These are phyloP conservation scores for Andrena bucephala DNA, from an alignment of 2,888 invertebrate genomes.

Conservation along the genomic window DNA sequence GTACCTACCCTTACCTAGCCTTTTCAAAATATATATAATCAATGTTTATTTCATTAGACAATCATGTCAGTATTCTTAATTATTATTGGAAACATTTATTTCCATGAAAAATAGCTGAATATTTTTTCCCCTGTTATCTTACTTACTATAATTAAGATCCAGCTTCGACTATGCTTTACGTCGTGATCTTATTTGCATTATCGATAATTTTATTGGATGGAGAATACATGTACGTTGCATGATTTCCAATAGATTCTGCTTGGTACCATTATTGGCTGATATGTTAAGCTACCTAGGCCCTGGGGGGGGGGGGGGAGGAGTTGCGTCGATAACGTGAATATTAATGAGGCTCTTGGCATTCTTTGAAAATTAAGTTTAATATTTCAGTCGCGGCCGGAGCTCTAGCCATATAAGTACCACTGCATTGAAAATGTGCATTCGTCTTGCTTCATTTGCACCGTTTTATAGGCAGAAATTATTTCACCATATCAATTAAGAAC, in stretches of 20 bases:
- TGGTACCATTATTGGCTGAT: not conserved
- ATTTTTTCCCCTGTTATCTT: not conserved
- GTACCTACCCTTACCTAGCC: too few species aligned
- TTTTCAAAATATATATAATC: too few species aligned
- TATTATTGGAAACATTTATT: too few species aligned
- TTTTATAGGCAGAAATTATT: too few species aligned
- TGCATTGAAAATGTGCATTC: too few species aligned
- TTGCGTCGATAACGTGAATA: slow-evolving; percentile 28
- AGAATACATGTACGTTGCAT: not conserved
- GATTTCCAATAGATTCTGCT: not conserved
- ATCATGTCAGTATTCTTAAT: too few species aligned
- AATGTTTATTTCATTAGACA: too few species aligned
- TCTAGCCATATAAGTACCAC: too few species aligned
- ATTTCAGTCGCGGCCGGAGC: too few species aligned
- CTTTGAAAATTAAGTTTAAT: slow-evolving; percentile 1
- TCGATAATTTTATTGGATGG: slow-evolving; percentile 1
- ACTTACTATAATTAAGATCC: not conserved
- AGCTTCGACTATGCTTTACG: not conserved
- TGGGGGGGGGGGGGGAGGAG: not conserved
- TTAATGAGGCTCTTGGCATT: slow-evolving; percentile 20
- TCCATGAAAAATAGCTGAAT: not conserved
- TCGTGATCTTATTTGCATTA: not conserved
- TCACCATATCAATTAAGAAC: too few species aligned
- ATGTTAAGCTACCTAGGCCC: not conserved
- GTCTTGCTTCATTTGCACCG: too few species aligned